Percentiles rank a stretch among this genome's conserved stretches.
Evolutionary conservation across 2,797 vertebrate genomes (phyloP).

Genomic region (Chaenodraco wilsoni): DNA sequence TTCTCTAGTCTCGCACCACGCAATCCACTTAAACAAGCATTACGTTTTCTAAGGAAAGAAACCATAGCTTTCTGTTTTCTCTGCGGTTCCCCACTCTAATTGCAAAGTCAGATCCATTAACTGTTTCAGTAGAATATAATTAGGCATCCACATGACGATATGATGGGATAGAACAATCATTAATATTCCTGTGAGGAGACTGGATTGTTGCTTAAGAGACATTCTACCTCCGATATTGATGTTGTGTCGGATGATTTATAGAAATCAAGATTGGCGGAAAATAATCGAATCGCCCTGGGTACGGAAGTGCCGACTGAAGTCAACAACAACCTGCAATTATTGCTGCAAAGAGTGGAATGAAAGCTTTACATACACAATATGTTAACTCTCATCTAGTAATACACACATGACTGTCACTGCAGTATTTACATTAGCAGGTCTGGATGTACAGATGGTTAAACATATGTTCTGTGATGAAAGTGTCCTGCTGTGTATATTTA

Average conservation of each 20-base stretch:
- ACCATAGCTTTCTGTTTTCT: background rate
- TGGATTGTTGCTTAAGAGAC: slow-evolving; percentile 17
- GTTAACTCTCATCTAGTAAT: background rate
- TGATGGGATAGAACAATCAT: background rate
- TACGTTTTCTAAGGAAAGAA: background rate
- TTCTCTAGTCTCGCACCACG: slow-evolving; percentile 10
- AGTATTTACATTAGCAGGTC: slow-evolving; percentile 43
- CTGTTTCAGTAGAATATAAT: slow-evolving; percentile 12
- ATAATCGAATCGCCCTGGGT: slow-evolving; percentile 1
- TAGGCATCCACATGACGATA: slow-evolving; percentile 4
- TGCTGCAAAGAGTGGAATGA: slow-evolving; percentile 7
- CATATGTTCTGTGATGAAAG: slow-evolving; percentile 51
- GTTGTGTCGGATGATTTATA: slow-evolving; percentile 21
- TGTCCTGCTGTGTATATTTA: slow-evolving; percentile 26
- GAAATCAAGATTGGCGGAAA: slow-evolving; percentile 26
- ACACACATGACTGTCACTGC: background rate
- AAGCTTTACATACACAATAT: background rate
- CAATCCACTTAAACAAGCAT: slow-evolving; percentile 39
- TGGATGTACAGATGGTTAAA: slow-evolving; percentile 61
- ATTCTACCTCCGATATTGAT: slow-evolving; percentile 23
- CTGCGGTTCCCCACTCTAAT: slow-evolving; percentile 17
- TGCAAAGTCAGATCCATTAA: slow-evolving; percentile 12
- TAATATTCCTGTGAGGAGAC: background rate
- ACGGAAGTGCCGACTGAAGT: background rate
- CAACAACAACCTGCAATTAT: background rate